phyloP scores from a whole-genome alignment of 2,797 vertebrate species.

The Huso huso region DNA sequence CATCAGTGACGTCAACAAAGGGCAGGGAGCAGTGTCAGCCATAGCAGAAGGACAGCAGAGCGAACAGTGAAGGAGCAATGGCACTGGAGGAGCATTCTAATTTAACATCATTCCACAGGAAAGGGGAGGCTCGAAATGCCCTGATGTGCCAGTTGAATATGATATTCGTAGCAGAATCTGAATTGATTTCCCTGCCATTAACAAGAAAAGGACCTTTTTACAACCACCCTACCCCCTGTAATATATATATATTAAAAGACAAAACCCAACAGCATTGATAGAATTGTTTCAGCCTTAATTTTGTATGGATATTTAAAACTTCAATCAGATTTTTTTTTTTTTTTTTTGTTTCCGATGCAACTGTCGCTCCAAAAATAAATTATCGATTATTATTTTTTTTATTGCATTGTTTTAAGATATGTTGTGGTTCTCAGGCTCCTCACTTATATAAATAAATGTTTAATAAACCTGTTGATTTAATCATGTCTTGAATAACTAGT shows the following conservation, averaged over 20 bases:
- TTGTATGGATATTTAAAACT: neutral
- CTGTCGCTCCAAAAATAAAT: neutral
- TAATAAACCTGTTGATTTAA: too few species aligned
- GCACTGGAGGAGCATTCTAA: neutral
- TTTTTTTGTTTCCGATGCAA: neutral
- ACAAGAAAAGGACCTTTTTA: neutral
- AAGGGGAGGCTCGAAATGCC: neutral
- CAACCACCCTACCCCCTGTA: too few species aligned
- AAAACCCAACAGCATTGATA: neutral
- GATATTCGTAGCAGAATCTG: neutral
- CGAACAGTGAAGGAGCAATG: slow-evolving; percentile 71
- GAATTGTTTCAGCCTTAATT: neutral
- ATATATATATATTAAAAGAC: neutral
- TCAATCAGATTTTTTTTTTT: neutral
- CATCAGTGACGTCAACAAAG: slow-evolving; percentile 95
- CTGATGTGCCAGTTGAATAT: neutral
- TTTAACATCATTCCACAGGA: neutral
- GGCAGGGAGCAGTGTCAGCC: slow-evolving; percentile 82
- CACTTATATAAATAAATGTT: too few species aligned
- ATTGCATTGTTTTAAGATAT: neutral
- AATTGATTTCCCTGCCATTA: neutral
- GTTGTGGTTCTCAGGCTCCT: neutral
- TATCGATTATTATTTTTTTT: neutral
- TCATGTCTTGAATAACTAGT: too few species aligned
- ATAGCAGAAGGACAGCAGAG: slow-evolving; percentile 83